Base-by-base conservation (phyloP, 2,113 vertebrate species). In the Myxocyprinus asiaticus region DNA sequence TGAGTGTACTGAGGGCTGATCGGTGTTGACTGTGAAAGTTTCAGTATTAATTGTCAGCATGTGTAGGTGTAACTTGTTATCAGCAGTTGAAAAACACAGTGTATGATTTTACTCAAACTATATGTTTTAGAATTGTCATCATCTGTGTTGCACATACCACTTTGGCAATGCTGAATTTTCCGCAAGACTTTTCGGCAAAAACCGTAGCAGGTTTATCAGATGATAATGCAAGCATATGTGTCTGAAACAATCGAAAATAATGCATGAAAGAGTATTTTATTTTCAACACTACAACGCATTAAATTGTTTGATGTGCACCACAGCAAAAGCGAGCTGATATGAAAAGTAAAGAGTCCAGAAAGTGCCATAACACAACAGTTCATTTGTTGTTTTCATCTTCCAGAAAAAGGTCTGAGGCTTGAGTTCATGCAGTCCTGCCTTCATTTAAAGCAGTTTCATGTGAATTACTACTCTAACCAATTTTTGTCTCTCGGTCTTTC, bases 11-110 rank as follows among this genome's bases (percentile, higher is more conserved):
- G 68, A 78, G 76, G 77, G 67, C 75, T 84, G 67, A 58, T 82
- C 78, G 70, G 62, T 79, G 73, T 83, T 81, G 71, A 80, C 74
- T 78, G 81, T 80, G 76, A 93, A 91, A 90, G 92, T 94, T 95
- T 94, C 93, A 85, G 73, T 94, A 93, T 94, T 87, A 83, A 86
- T 86, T 67, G 73, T 82, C 83, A 77, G 63, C 51, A 45, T 59
- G 76, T 81, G 84, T 88, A 85, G 85, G 86, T 67, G 84, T 77
- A 65, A 79, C 76, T 77, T 78, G 76, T 83, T 87, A 84, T 87
- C 83, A 81, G 76, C 69, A 76, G 76, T 68, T 67, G 55, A 83
- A 88, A 85, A 87, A 87, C 79, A 82, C 61, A 61, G 33, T 50
- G 4, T 15, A 5, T 12, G 80, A 78, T 81, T 78, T 81, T 55